Evolutionary conservation across 2,113 vertebrate species (phyloP).

Genomic region (Aegithalos caudatus): DNA sequence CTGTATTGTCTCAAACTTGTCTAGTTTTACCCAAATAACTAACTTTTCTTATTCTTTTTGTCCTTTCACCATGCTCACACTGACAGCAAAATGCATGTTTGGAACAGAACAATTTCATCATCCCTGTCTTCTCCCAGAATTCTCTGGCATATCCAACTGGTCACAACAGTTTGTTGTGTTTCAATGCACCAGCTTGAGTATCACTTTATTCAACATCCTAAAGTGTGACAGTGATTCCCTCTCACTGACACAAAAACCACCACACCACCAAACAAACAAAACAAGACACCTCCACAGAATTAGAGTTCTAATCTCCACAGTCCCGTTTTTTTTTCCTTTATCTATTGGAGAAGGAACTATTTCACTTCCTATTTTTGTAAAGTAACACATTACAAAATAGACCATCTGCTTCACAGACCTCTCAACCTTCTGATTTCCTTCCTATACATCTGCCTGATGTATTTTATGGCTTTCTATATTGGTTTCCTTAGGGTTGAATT

Average conservation of each 20-base stretch:
- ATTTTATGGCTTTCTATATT: not conserved
- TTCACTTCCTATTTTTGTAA: not conserved
- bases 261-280: not conserved
- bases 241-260: not conserved
- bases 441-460: not conserved
- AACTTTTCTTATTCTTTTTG: not conserved
- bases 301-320: not conserved
- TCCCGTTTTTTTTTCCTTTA: not conserved
- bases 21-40: not conserved
- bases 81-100: rapidly evolving
- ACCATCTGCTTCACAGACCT: not conserved
- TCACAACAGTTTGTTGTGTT: not conserved
- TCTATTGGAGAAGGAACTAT: not conserved
- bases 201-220: not conserved
- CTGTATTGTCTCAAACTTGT: not conserved
- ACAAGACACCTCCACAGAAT: not conserved
- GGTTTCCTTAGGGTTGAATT: not conserved
- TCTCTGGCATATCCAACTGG: not conserved
- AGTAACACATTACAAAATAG: not conserved
- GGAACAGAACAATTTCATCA: not conserved
- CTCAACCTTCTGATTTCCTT: not conserved
- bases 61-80: not conserved
- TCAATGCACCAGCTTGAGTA: not conserved
- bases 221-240: not conserved
- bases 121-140: not conserved